Conservation (phyloP, 2,797 vertebrate species). For the Australoheros facetus region DNA sequence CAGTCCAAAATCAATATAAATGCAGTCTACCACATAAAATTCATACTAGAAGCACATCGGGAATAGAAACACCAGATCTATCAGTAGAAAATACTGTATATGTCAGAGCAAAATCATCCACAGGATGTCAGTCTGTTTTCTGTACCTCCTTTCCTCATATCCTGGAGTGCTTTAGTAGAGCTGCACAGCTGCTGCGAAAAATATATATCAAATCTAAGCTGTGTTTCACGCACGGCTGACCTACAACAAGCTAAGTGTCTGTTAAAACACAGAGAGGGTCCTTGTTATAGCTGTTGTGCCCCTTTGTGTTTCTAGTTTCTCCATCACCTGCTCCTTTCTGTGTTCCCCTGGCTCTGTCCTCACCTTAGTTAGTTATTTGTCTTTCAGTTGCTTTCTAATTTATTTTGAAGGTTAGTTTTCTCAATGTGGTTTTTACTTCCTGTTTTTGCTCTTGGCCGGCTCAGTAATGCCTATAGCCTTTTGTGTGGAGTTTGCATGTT, state of each 20-base stretch:
- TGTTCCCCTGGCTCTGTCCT: not conserved
- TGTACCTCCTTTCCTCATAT: not conserved
- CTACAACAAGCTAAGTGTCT: too few relatives aligned
- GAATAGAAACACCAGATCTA: not conserved
- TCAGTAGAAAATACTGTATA: not conserved
- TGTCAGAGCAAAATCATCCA: not conserved
- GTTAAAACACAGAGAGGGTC: not conserved
- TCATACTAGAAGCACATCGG: not conserved
- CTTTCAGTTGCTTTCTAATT: not conserved
- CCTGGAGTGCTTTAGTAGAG: not conserved
- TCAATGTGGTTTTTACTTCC: not conserved
- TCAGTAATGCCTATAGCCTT: not conserved
- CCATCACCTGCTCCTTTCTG: not conserved
- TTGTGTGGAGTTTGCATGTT: not conserved
- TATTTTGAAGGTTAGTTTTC: not conserved
- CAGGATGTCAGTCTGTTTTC: not conserved
- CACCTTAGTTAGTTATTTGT: not conserved
- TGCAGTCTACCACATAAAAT: not conserved
- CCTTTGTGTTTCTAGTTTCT: not conserved
- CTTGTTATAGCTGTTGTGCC: not conserved
- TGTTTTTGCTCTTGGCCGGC: not conserved
- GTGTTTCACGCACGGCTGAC: not conserved
- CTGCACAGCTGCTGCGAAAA: not conserved
- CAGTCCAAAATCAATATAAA: not conserved
- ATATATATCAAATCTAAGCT: too few relatives aligned